A percentile compares a stretch with the other conserved stretches of the same genome.
Evolutionary conservation across 2,888 invertebrate genomes (phyloP).

Genomic region (Cataglyphis altisquamis): DNA sequence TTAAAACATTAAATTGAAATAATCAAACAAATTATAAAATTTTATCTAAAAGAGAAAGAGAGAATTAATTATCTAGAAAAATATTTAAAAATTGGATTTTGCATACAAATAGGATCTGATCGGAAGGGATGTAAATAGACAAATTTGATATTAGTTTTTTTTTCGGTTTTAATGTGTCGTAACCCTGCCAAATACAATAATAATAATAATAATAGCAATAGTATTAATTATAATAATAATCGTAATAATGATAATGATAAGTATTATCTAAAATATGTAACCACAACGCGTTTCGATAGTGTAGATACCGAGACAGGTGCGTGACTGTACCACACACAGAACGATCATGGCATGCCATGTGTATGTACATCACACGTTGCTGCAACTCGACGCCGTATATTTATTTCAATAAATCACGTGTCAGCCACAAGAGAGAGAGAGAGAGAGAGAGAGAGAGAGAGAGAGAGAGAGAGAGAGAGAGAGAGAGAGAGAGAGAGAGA

Average conservation of each 20-base stretch:
- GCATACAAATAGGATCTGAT: not conserved
- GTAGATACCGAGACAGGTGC: conserved; percentile 79
- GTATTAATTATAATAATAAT: conserved; percentile 78
- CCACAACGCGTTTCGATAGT: conserved; percentile 80
- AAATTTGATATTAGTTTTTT: conserved; percentile 50
- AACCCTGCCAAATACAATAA: conserved; percentile 86
- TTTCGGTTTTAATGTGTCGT: conserved; percentile 84
- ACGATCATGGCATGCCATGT: conserved; percentile 52
- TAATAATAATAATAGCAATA: conserved; percentile 78
- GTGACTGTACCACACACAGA: conserved; percentile 64
- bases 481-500: conserved; percentile 3
- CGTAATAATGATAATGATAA: conserved; percentile 78
- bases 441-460: conserved; percentile 29
- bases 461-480: not conserved
- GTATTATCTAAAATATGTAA: conserved; percentile 84
- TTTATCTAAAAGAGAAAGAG: not conserved
- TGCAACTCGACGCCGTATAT: conserved; percentile 65
- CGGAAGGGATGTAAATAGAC: conserved; percentile 10
- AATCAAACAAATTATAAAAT: not conserved
- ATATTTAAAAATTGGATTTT: not conserved
- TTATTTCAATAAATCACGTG: conserved; percentile 63
- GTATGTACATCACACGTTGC: conserved; percentile 51
- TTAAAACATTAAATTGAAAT: not conserved
- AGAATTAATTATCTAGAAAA: not conserved
- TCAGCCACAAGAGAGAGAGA: conserved; percentile 31